Evolutionary conservation across 35 echinoderm and acorn worm genomes (phyloP), one percentile per base, ranked within the genome.

Genomic region (Heliocidaris tuberculata): DNA sequence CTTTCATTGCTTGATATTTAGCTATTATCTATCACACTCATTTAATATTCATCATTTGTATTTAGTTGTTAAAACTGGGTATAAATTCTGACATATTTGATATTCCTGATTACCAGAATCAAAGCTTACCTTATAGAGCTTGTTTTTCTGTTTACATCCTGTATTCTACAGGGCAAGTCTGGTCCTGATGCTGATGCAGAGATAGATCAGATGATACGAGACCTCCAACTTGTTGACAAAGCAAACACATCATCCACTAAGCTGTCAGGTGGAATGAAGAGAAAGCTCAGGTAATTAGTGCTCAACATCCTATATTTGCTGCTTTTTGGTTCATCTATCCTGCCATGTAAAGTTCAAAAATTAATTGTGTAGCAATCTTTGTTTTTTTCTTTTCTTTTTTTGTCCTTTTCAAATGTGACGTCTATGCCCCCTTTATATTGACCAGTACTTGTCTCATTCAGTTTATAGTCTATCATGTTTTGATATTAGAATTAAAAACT

Each of bases 241-340:
- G 96, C 98, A 48, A 94, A 97, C 90, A 32, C 61, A 13, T 48
- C 90, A 12, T 96, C 98, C 0, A 48, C 88, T 30, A 96, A 94
- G 70, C 96, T 99, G 47, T 97, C 97, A 30, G 98, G 97, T 30
- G 97, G 98, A 71, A 99, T 99, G 98, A 99, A 99, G 65, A 93
- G 98, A 59, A 99, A 97, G 92, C 96, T 99, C 7, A 97, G 98
- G 98, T 99, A 17, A 85, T 56, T 56, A 56, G 11, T 56, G 52
- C 10, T 56, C 15, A 42, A 42, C 35, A 42, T 42, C 35, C 35
- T 42, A 3, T 42, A 42, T 42, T 42, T 42, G 35, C 35, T 56
- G 10, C 15, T 56, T 56, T 10, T 56, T 56, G 2, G 15, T 56
- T 15, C 10, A 56, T 56, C 52, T 0, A 10, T 13, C 52, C 15